Conservation (phyloP, 2,113 vertebrate genomes). For the Larimichthys crocea region DNA sequence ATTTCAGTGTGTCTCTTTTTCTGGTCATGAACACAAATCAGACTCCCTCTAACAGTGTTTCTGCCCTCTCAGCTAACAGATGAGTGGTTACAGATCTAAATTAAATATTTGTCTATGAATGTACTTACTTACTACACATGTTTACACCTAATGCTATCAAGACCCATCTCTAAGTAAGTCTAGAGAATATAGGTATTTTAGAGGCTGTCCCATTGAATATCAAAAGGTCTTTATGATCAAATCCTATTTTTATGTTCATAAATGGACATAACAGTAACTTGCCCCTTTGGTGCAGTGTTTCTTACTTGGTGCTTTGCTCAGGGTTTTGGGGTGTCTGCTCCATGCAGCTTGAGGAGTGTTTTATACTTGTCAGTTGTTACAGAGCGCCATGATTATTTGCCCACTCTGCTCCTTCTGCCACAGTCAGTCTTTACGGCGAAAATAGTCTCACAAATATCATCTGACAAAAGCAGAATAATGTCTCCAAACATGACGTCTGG, state of each 20-base stretch:
- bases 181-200: neutral
- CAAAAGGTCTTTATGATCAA: neutral
- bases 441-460: neutral
- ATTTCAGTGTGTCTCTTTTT: neutral
- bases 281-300: neutral
- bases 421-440: neutral
- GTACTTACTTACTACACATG: neutral
- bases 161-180: neutral
- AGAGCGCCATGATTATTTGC: neutral
- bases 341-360: neutral
- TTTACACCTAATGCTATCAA: neutral
- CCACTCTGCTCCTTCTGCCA: neutral
- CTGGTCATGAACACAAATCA: neutral
- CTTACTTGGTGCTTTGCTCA: conserved; percentile 13
- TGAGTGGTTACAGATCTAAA: neutral
- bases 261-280: neutral
- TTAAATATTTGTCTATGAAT: neutral
- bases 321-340: conserved; percentile 1
- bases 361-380: neutral
- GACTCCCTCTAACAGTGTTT: neutral
- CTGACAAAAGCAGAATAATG: neutral
- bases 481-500: neutral
- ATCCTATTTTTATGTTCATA: neutral
- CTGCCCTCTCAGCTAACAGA: neutral
- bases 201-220: neutral